These are phyloP conservation scores for Palythoa heliodiscus DNA, from an alignment of 92 coral and sea anemone genomes.

Conservation along the genomic window DNA sequence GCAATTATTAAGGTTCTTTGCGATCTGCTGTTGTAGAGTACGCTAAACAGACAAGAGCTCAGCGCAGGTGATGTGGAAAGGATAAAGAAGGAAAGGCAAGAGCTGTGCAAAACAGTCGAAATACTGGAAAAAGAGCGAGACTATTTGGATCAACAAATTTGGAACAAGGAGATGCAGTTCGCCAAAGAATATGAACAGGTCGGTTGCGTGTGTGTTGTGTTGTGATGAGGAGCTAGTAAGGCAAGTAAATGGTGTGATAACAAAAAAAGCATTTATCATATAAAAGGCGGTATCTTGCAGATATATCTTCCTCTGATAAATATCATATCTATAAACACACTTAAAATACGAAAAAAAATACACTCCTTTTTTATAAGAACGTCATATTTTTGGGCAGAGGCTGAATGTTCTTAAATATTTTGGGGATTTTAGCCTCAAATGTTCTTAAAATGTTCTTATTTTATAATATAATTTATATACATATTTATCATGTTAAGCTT, in stretches of 20 bases:
- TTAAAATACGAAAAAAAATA: too few relatives aligned
- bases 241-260: background rate
- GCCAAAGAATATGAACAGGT: conserved; percentile 95
- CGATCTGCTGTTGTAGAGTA: conserved; percentile 42
- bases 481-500: too few relatives aligned
- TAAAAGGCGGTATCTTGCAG: too few relatives aligned
- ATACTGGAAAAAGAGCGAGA: conserved; percentile 76
- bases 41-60: conserved; percentile 80
- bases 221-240: background rate
- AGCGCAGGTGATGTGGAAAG: conserved; percentile 95
- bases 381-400: too few relatives aligned
- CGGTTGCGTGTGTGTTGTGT: background rate
- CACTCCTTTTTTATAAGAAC: too few relatives aligned
- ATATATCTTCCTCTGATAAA: too few relatives aligned
- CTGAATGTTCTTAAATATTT: too few relatives aligned
- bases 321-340: too few relatives aligned
- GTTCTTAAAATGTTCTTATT: too few relatives aligned
- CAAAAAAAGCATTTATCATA: too few relatives aligned
- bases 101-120: conserved; percentile 65
- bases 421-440: too few relatives aligned
- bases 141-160: conserved; percentile 82
- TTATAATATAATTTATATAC: too few relatives aligned
- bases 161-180: conserved; percentile 94
- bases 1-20: background rate
- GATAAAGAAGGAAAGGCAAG: conserved; percentile 83